Evolutionary conservation across 2,113 vertebrate genomes (phyloP).

Genomic region (rat (Rattus norvegicus)): GRCr8 NC_086019.1:261906001-261906500

Average conservation of each 20-base stretch:
- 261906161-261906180: not conserved
- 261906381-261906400: not conserved
- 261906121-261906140: not conserved
- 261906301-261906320: not conserved
- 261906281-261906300: not conserved
- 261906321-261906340: not conserved
- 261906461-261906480: not conserved
- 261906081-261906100: not conserved
- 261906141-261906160: not conserved
- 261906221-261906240: not conserved
- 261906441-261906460: not conserved
- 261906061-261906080: not conserved
- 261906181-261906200: not conserved
- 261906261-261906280: fast-evolving
- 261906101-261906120: not conserved
- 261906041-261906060: not conserved
- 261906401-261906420: not conserved
- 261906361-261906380: not conserved
- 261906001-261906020: not conserved
- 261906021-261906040: not conserved
- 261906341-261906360: not conserved
- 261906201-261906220: not conserved
- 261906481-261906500: not conserved
- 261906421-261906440: not conserved
- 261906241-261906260: not conserved